phyloP scores from a whole-genome alignment of 2,797 vertebrate genomes.

The Gastrophryne carolinensis region DNA sequence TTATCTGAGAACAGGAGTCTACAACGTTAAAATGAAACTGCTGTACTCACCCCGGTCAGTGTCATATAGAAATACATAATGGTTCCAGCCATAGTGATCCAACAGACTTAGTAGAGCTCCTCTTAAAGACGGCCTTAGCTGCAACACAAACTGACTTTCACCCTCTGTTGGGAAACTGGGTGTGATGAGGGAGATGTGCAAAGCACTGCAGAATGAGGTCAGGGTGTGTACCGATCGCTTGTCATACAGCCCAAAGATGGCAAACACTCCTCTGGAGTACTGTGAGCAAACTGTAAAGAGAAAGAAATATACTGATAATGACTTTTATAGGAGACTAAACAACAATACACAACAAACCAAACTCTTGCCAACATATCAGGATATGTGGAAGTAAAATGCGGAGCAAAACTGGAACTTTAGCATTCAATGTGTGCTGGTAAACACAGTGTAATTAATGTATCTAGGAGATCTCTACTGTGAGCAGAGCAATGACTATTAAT shows the following conservation, averaged over 20 bases:
- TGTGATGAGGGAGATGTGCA: slow-evolving; percentile 97
- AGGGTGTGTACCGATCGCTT: slow-evolving; percentile 97
- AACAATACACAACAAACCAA: too few relatives aligned
- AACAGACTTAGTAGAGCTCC: slow-evolving; percentile 90
- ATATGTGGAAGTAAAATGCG: too few relatives aligned
- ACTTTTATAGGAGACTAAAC: too few relatives aligned
- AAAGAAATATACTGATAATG: too few relatives aligned
- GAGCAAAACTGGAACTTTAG: too few relatives aligned
- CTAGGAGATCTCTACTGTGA: too few relatives aligned
- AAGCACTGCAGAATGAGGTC: slow-evolving; percentile 97
- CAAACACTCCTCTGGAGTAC: slow-evolving; percentile 96
- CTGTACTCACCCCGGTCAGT: slow-evolving; percentile 95
- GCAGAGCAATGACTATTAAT: too few relatives aligned
- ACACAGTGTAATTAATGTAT: too few relatives aligned
- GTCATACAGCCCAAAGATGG: slow-evolving; percentile 98
- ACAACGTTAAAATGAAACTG: too few relatives aligned
- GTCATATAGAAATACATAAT: slow-evolving; percentile 98
- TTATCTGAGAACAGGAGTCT: too few relatives aligned
- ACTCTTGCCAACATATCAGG: too few relatives aligned
- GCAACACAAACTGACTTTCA: slow-evolving; percentile 95
- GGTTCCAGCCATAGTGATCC: slow-evolving; percentile 96
- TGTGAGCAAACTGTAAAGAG: slow-evolving; percentile 78
- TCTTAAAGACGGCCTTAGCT: slow-evolving; percentile 90
- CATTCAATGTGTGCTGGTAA: too few relatives aligned
- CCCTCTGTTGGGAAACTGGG: slow-evolving; percentile 96